Base-by-base conservation (phyloP, 2,888 invertebrate species). In the Microctonus brassicae region DNA sequence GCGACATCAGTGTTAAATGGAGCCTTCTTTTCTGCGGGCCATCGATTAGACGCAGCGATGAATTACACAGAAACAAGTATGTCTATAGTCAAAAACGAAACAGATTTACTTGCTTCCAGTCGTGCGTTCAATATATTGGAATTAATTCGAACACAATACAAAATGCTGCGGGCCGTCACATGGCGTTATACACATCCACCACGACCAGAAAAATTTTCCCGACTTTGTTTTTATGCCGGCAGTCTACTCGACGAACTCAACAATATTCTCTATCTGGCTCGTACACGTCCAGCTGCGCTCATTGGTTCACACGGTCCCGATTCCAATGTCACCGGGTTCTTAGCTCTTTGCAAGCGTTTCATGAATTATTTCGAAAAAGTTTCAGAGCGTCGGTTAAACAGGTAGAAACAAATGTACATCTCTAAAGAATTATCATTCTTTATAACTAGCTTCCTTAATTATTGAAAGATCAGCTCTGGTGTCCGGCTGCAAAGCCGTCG, bases 311-410 rank as follows among this genome's bases (percentile, higher is more conserved):
- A 73, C 61, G 42, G 63, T 42, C 66, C 77, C 5, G 79, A 78
- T n/a, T 13, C 70, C 2, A 73, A 71, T 20, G 66, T 83, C 29
- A 33, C 67, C 1, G 69, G 60, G 1, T 86, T 86, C 62, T 67
- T 77, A 1, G 70, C 72, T 1, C 69, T 80, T 5, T 86, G 85
- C 77, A 87, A 87, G 68, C 77, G 79, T 6, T 87, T 87, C 72
- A 86, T 87, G 86, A 83, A 87, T 68, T 83, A 83, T 65, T 87
- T 87, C 65, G 87, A 87, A 74, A 87, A 82, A 58, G 78, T 84
- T 10, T 84, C 87, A 2, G 87, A 87, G 68, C 81, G 81, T 26
- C 83, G 77, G 70, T 72, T 86, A 52, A 87, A 87, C 80, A 86
- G 80, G 86, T 86, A 75, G 77, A 65, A n/a, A 47, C 13, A n/a